These are phyloP conservation scores for Formicarius rufipectus DNA, from an alignment of 2,113 vertebrate species.

Conservation along the genomic window DNA sequence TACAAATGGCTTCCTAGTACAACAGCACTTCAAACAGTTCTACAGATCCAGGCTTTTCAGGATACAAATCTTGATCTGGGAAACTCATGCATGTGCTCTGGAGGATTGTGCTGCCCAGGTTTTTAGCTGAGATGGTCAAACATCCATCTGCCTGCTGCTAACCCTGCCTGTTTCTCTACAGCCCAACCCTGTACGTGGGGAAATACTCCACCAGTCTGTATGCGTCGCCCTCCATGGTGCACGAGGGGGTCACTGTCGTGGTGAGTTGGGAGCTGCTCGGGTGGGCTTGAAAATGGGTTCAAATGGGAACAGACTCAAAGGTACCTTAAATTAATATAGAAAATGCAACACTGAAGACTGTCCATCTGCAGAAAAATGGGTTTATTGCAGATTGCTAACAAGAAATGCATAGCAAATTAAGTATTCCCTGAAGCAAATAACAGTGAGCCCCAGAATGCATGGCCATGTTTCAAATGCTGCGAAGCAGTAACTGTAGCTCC, in stretches of 20 bases:
- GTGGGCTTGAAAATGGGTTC: background rate
- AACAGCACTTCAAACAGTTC: background rate
- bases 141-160: background rate
- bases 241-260: conserved; percentile 95
- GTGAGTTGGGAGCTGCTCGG: conserved; percentile 74
- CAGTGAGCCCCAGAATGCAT: background rate
- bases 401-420: background rate
- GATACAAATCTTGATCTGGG: background rate
- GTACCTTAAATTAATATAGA: background rate
- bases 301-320: background rate
- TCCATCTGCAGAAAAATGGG: background rate
- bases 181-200: conserved; percentile 94
- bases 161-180: conserved; percentile 31
- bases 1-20: background rate
- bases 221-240: conserved; percentile 93
- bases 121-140: background rate
- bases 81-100: background rate
- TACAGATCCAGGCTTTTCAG: background rate
- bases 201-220: conserved; percentile 95
- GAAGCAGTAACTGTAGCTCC: background rate
- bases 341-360: background rate
- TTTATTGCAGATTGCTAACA: background rate
- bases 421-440: background rate
- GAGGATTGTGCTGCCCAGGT: background rate
- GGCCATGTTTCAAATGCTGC: background rate